phyloP scores from a whole-genome alignment of 2,888 invertebrate species.

The Tenthredo distinguenda region DNA sequence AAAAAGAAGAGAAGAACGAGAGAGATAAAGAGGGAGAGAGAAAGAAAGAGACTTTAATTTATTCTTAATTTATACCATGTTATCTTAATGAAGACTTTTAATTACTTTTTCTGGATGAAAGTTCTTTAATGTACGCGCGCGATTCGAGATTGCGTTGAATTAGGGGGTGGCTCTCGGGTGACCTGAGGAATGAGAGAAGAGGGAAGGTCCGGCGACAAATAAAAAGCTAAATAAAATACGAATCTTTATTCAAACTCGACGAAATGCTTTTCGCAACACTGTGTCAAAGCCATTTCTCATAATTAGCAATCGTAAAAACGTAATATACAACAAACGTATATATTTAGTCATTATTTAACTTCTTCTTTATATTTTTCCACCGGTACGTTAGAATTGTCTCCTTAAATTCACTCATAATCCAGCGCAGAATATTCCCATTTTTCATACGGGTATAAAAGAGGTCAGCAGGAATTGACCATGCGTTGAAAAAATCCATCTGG shows the following conservation, averaged over 20 bases:
- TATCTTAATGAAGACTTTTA: constrained; percentile 70
- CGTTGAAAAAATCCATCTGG: constrained; percentile 36
- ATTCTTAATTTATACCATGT: constrained; percentile 71
- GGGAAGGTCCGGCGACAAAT: constrained; percentile 28
- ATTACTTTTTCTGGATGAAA: constrained; percentile 63
- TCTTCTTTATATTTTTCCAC: background rate
- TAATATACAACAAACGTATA: background rate
- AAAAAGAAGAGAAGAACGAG: constrained; percentile 56
- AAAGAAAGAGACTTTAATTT: constrained; percentile 55
- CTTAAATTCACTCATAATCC: background rate
- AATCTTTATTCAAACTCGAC: constrained; percentile 33
- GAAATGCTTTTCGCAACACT: constrained; percentile 21
- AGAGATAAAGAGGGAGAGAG: constrained; percentile 46
- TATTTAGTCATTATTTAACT: background rate
- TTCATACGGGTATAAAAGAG: background rate
- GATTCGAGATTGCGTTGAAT: constrained; percentile 48
- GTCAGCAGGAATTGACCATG: constrained; percentile 10
- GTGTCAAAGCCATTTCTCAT: constrained; percentile 42
- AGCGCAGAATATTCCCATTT: background rate
- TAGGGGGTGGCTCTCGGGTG: constrained; percentile 22
- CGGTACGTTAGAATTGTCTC: background rate
- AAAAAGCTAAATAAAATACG: constrained; percentile 38
- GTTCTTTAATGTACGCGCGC: constrained; percentile 48
- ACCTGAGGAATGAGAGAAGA: background rate
- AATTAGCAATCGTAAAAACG: constrained; percentile 32